Percentiles rank a stretch among this genome's conserved stretches.
These are phyloP conservation scores for Chauna torquata DNA, from an alignment of 2,113 vertebrate genomes.

Conservation along the genomic window DNA sequence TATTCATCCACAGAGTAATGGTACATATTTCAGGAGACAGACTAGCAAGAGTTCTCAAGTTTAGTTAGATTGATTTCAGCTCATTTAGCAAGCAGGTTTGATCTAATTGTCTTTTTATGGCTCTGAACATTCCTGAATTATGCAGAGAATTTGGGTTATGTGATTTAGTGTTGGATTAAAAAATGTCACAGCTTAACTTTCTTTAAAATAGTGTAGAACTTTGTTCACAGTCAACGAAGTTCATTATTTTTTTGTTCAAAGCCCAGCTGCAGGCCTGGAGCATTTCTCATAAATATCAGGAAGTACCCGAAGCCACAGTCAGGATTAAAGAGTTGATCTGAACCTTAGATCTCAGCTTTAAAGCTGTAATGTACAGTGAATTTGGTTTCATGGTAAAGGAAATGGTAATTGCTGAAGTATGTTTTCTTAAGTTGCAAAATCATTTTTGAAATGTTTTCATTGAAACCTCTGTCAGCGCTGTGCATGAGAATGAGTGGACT, in stretches of 20 bases:
- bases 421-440: slow-evolving; percentile 72
- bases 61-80: neutral
- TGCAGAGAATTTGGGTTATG: neutral
- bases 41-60: neutral
- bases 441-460: slow-evolving; percentile 55
- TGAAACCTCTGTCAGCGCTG: neutral
- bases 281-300: slow-evolving; percentile 74
- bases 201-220: slow-evolving; percentile 19
- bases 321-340: slow-evolving; percentile 72
- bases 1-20: neutral
- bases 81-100: neutral
- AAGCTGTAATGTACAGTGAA: slow-evolving; percentile 66
- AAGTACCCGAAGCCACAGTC: slow-evolving; percentile 73
- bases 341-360: slow-evolving; percentile 75
- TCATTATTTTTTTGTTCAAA: slow-evolving; percentile 65
- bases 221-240: slow-evolving; percentile 40
- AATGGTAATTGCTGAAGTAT: slow-evolving; percentile 72
- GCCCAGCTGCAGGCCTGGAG: slow-evolving; percentile 73
- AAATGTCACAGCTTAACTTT: slow-evolving; percentile 32
- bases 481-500: neutral
- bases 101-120: neutral
- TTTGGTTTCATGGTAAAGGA: slow-evolving; percentile 68
- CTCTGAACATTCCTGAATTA: slow-evolving; percentile 7
- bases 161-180: slow-evolving; percentile 9
- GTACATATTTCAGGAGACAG: neutral